These are phyloP conservation scores for Eubasilissa splendida DNA, from an alignment of 2,888 invertebrate genomes.

Conservation along the genomic window DNA sequence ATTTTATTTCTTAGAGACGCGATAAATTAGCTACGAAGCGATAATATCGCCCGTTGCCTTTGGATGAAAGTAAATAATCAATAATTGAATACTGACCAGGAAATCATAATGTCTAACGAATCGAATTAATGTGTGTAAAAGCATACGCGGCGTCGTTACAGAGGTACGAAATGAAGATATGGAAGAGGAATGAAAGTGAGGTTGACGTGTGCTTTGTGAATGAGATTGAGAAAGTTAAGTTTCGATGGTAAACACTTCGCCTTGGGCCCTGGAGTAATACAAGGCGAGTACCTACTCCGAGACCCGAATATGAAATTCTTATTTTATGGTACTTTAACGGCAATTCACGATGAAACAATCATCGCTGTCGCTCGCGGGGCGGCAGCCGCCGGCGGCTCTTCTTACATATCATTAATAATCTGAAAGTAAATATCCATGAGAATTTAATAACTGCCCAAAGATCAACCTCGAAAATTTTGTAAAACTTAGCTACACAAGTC, in stretches of 20 bases:
- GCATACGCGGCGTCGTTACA: neutral
- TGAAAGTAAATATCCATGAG: too few species aligned
- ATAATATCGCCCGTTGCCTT: slow-evolving; percentile 13
- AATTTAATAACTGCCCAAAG: too few species aligned
- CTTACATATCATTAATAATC: too few species aligned
- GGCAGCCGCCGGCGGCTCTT: neutral
- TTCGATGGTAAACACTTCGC: slow-evolving; percentile 13
- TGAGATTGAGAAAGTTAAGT: slow-evolving; percentile 33
- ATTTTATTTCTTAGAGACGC: too few species aligned
- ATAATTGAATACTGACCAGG: neutral
- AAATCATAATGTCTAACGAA: slow-evolving; percentile 6
- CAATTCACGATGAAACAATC: slow-evolving; percentile 20
- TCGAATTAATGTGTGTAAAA: slow-evolving; percentile 17
- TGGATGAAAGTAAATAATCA: slow-evolving; percentile 30
- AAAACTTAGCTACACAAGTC: too few species aligned
- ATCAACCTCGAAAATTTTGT: too few species aligned
- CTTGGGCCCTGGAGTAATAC: slow-evolving; percentile 2
- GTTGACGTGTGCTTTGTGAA: slow-evolving; percentile 24
- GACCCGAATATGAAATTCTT: slow-evolving; percentile 1
- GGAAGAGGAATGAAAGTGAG: slow-evolving; percentile 16
- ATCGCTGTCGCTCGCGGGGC: neutral
- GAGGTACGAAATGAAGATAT: slow-evolving; percentile 15
- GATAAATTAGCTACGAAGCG: too few species aligned
- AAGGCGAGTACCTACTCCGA: neutral
- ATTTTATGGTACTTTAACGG: slow-evolving; percentile 11